Evolutionary conservation across 2,797 vertebrate species (phyloP), one percentile per base, ranked within the genome.

Genomic region (Odontamblyopus rebecca): DNA sequence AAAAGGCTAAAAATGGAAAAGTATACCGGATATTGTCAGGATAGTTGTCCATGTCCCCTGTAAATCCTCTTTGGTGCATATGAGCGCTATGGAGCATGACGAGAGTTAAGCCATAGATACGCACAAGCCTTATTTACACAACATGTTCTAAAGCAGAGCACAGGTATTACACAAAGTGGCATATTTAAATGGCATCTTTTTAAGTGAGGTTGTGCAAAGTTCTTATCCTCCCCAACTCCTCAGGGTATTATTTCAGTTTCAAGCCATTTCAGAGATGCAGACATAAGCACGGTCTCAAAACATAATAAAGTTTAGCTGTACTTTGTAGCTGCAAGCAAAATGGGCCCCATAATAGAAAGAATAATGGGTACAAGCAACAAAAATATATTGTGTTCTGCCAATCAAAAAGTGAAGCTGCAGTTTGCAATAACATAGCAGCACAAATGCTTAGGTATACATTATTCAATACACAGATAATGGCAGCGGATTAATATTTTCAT

Each of bases 311-410:
- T 51, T 30, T 32, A 12, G 5, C 27, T 67, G 13, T 53, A 19
- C 44, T 66, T 32, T 67, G 29, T 67, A n/a, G 50, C 64, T 66
- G 26, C 64, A 32, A 67, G 27, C 63, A 50, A 65, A 65, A 65
- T 8, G 63, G 41, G 15, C 38, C 38, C 15, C 62, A 65, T 32
- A n/a, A 67, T 53, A n/a, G 50, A 67, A 27, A 53, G 27, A 67
- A 67, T 30, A 67, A 27, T 50, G 38, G 13, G 41, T 5, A 13
- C 5, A n/a, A 41, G 23, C 65, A 51, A 30, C 29, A 19, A 16
- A 29, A 41, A 29, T 9, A 9, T 65, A 48, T 65, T 50, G 63
- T 27, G 2, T 50, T 65, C 63, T 48, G 38, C 48, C 38, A 26
- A 50, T 65, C 65, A 51, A 18, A 9, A 19, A 18, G 27, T 6